These are phyloP conservation scores for Notothenia coriiceps DNA, from an alignment of 2,113 vertebrate genomes.

Conservation along the genomic window DNA sequence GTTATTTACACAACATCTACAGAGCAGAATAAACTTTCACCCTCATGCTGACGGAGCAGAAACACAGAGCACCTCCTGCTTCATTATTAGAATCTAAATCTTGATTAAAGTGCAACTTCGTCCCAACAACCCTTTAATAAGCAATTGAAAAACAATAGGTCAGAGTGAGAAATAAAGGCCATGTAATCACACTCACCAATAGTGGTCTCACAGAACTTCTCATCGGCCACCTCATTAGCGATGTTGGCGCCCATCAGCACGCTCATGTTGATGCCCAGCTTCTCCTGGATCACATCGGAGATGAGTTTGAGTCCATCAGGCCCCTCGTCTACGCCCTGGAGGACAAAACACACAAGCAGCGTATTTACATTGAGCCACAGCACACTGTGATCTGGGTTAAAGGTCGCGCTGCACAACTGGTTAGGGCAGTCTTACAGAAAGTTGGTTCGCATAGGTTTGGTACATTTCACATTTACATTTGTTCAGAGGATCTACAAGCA, in stretches of 20 bases:
- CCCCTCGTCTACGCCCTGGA: constrained; percentile 93
- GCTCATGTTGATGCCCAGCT: constrained; percentile 90
- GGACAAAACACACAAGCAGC: neutral
- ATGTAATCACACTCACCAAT: constrained; percentile 87
- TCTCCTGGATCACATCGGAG: constrained; percentile 95
- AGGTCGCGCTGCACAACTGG: neutral
- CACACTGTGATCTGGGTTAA: constrained; percentile 12
- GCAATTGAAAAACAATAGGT: neutral
- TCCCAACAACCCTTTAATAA: neutral
- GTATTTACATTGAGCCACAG: neutral
- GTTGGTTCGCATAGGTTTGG: too few species aligned
- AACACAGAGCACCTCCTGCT: constrained; percentile 4
- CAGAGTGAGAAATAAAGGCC: neutral
- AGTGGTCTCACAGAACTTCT: constrained; percentile 98
- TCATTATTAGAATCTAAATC: constrained; percentile 24
- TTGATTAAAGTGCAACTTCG: neutral
- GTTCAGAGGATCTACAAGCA: too few species aligned
- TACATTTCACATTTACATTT: too few species aligned
- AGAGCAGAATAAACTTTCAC: constrained; percentile 10
- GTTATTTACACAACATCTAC: constrained; percentile 9
- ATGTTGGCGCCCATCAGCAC: constrained; percentile 99
- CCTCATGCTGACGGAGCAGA: neutral
- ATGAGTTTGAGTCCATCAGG: constrained; percentile 94
- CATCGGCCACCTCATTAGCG: constrained; percentile 95
- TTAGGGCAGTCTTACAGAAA: neutral